Percentiles rank a stretch among this genome's conserved stretches.
These are phyloP conservation scores for Abrostola tripartita DNA, from an alignment of 2,888 invertebrate genomes.

Conservation along the genomic window DNA sequence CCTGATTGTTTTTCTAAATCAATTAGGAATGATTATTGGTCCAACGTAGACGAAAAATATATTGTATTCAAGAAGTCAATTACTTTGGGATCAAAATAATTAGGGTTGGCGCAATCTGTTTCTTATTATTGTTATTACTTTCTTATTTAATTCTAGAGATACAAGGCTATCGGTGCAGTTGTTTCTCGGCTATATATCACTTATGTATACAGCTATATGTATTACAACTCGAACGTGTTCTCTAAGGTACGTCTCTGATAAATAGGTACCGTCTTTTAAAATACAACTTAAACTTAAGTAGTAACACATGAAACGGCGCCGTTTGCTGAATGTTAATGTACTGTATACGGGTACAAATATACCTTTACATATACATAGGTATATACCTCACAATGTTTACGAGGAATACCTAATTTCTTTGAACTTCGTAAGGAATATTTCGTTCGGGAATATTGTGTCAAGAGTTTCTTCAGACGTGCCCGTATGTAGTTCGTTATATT, in stretches of 20 bases:
- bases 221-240: no score
- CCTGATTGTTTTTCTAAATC: no score
- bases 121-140: no score
- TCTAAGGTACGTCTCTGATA: constrained; percentile 4
- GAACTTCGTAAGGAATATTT: constrained; percentile 45
- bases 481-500: constrained; percentile 28
- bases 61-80: no score
- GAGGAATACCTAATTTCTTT: constrained; percentile 44
- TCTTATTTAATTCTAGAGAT: no score
- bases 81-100: no score
- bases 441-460: constrained; percentile 31
- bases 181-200: no score
- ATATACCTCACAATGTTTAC: constrained; percentile 35
- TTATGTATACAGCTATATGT: no score
- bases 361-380: neutral
- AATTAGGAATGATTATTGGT: no score
- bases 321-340: constrained; percentile 41
- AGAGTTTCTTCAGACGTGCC: constrained; percentile 24
- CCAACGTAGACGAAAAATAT: no score
- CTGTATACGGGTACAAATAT: constrained; percentile 25
- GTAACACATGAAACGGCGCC: constrained; percentile 8
- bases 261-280: constrained; percentile 22
- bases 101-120: no score
- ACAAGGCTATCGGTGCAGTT: no score
- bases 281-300: constrained; percentile 17